Base-by-base conservation (phyloP, 2,888 invertebrate species). In the Aspidiotus rigidus region DNA sequence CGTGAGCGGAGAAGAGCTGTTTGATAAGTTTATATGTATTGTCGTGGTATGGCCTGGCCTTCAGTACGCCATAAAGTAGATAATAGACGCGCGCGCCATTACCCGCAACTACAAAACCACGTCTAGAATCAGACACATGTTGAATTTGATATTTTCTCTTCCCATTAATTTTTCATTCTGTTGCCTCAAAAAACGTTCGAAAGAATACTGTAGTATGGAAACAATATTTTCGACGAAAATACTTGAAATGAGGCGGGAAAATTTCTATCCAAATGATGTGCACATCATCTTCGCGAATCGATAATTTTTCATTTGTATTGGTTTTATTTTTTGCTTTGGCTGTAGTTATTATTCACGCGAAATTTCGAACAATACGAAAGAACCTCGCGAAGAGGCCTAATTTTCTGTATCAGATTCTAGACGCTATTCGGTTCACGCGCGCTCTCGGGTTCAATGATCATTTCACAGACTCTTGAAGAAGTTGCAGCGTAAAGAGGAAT, bases 391-490 rank as follows among this genome's bases (percentile, higher is more conserved):
- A 28, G 28, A 28, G 28, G 28, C 28, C 28, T 28, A 28, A 28
- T 28, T 28, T 28, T 28, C 28, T 28, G 28, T 16, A 56, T 57
- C 57, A 42, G 64, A 64, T 57, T 64, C 39, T 41, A 64, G 56
- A 56, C 56, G 64, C 40, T 55, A 55, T 56, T 56, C 62, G 62
- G 57, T 55, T 64, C n/a, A n/a, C 40, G n/a, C 42, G 44, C 64
- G 13, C 44, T n/a, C 16, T 39, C 49, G 67, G 60, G 67, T 57
- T 67, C 67, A 67, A 67, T 59, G 67, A 67, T 67, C 67, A 67
- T n/a, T 11, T 13, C 42, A 62, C 67, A 67, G 67, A 67, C 67
- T 67, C 67, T 16, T 60, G 49, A 60, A 66, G 49, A 53, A 49
- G 59, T 17, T 55, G 13, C 55, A 40, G 57, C 56, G 56, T 39